Conservation (phyloP, 1,140 invertebrate species). For the Drosophila ohnishii region DNA sequence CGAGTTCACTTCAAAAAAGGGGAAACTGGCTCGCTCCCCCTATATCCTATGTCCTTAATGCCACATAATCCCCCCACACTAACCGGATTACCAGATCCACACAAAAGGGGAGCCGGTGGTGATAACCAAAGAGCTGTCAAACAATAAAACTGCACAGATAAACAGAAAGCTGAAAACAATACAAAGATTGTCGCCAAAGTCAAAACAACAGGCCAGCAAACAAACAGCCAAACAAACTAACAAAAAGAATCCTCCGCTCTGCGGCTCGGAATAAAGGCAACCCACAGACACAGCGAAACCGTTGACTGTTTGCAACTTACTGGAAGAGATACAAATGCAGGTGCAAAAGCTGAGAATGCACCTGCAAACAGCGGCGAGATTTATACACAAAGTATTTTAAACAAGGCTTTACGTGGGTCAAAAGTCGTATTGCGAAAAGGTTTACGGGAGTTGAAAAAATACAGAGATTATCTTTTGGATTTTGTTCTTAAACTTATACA, state of each 20-base stretch:
- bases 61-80: conserved; percentile 48
- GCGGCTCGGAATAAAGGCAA: conserved; percentile 17
- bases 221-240: conserved; percentile 25
- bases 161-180: conserved; percentile 34
- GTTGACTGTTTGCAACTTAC: conserved; percentile 28
- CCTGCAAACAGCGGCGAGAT: conserved; percentile 9
- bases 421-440: not conserved
- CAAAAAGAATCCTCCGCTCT: conserved; percentile 16
- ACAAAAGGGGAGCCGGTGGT: conserved; percentile 14
- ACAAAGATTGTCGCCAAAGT: conserved; percentile 47
- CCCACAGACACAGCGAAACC: conserved; percentile 16
- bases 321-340: not conserved
- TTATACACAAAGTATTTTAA: not conserved
- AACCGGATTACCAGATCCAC: conserved; percentile 52
- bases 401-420: conserved; percentile 9
- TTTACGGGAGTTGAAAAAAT: no score
- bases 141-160: conserved; percentile 56
- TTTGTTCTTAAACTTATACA: not conserved
- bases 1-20: conserved; percentile 2
- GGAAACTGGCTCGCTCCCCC: not conserved
- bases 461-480: not conserved
- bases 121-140: conserved; percentile 35
- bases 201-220: conserved; percentile 38
- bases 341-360: conserved; percentile 9
- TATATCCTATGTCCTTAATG: conserved; percentile 32